Evolutionary conservation across 1,140 invertebrate genomes (phyloP).

Genomic region (Eupristina koningsbergeri): DNA sequence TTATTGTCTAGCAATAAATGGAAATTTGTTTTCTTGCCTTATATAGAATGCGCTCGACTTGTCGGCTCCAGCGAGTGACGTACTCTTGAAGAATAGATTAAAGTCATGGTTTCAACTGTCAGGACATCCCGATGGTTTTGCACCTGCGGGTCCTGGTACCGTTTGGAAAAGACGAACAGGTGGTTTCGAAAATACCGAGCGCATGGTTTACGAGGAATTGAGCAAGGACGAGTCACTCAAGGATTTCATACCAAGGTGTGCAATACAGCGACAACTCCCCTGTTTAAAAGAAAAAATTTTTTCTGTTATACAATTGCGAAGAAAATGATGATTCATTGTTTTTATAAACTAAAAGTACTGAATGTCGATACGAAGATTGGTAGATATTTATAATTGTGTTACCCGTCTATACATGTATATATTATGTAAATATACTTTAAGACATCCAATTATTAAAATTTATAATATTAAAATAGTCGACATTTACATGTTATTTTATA

Average conservation of each 20-base stretch:
- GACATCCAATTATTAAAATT: too few species aligned
- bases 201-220: slow-evolving; percentile 86
- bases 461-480: too few species aligned
- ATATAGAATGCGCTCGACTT: slow-evolving; percentile 93
- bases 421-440: too few species aligned
- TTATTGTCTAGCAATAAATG: neutral
- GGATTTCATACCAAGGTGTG: slow-evolving; percentile 83
- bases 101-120: slow-evolving; percentile 93
- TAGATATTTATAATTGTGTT: too few species aligned
- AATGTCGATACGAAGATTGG: too few species aligned
- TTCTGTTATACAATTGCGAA: too few species aligned
- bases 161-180: slow-evolving; percentile 91
- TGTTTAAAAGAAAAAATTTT: too few species aligned
- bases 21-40: neutral
- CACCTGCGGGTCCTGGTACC: slow-evolving; percentile 92
- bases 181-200: slow-evolving; percentile 82
- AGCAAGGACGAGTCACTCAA: slow-evolving; percentile 82
- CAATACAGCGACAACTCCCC: neutral
- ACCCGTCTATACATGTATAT: too few species aligned
- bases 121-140: slow-evolving; percentile 93
- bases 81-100: slow-evolving; percentile 84
- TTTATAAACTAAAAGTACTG: too few species aligned
- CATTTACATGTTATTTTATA: too few species aligned
- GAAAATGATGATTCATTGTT: too few species aligned
- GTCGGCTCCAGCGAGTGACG: slow-evolving; percentile 91